Evolutionary conservation across 2,888 invertebrate genomes (phyloP).

Genomic region (Horisme vitalbata): DNA sequence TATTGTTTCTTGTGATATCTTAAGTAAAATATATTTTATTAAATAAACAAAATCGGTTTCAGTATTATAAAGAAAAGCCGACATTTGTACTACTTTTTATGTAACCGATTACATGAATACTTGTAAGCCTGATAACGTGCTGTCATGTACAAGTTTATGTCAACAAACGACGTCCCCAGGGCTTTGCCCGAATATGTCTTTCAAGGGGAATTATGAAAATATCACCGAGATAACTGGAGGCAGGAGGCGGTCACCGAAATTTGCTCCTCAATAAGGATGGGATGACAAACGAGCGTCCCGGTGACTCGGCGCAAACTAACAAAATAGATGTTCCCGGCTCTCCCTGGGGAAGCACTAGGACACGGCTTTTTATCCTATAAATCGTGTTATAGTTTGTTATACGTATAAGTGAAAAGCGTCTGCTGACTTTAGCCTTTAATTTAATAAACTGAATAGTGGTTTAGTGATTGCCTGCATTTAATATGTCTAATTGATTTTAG

Average conservation of each 20-base stretch:
- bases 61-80: too few species aligned
- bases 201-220: slow-evolving; percentile 61
- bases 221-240: slow-evolving; percentile 55
- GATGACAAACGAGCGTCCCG: slow-evolving; percentile 64
- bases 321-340: slow-evolving; percentile 49
- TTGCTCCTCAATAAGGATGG: slow-evolving; percentile 59
- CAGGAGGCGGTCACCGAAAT: slow-evolving; percentile 57
- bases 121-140: slow-evolving; percentile 25
- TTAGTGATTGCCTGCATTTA: too few species aligned
- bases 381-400: slow-evolving; percentile 34
- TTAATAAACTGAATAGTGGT: too few species aligned
- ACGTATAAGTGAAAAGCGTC: slow-evolving; percentile 7
- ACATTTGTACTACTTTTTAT: background rate
- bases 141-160: slow-evolving; percentile 29
- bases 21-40: too few species aligned
- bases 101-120: slow-evolving; percentile 16
- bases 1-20: too few species aligned
- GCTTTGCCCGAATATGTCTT: slow-evolving; percentile 41
- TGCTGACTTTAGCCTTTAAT: slow-evolving; percentile 4
- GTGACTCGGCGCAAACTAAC: slow-evolving; percentile 63
- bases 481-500: too few species aligned
- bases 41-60: too few species aligned
- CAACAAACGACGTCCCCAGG: slow-evolving; percentile 32
- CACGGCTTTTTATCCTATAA: slow-evolving; percentile 46
- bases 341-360: slow-evolving; percentile 42